phyloP scores from a whole-genome alignment of 2,113 vertebrate species.

The Synchiropus splendidus region DNA sequence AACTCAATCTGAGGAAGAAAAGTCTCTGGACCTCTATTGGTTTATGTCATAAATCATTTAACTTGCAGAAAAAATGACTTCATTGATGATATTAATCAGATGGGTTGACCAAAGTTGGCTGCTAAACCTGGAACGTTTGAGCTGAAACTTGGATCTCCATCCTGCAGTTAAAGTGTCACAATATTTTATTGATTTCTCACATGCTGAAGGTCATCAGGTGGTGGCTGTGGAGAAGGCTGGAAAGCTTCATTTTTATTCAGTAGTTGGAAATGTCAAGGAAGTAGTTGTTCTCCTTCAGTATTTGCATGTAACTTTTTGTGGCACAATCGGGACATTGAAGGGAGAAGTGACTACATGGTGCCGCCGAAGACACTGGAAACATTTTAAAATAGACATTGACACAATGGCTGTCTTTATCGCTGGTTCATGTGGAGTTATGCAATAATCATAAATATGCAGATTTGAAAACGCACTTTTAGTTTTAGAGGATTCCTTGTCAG shows the following conservation, averaged over 20 bases:
- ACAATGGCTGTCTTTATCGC: no score
- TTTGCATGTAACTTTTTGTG: constrained; percentile 8
- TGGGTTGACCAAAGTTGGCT: not conserved
- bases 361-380: no score
- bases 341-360: not conserved
- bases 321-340: constrained; percentile 6
- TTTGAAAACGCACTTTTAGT: no score
- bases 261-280: constrained; percentile 1
- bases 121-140: not conserved
- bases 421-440: no score
- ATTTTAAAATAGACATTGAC: no score
- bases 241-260: not conserved
- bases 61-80: not conserved
- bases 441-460: no score
- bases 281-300: not conserved
- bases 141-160: not conserved
- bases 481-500: no score
- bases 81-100: no score
- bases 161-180: not conserved
- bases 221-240: no score
- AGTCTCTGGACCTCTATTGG: not conserved
- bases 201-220: no score
- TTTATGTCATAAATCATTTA: not conserved
- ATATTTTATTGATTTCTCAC: not conserved
- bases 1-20: no score